Evolutionary conservation across 2,888 invertebrate genomes (phyloP).

Genomic region (Therioaphis trifolii): DNA sequence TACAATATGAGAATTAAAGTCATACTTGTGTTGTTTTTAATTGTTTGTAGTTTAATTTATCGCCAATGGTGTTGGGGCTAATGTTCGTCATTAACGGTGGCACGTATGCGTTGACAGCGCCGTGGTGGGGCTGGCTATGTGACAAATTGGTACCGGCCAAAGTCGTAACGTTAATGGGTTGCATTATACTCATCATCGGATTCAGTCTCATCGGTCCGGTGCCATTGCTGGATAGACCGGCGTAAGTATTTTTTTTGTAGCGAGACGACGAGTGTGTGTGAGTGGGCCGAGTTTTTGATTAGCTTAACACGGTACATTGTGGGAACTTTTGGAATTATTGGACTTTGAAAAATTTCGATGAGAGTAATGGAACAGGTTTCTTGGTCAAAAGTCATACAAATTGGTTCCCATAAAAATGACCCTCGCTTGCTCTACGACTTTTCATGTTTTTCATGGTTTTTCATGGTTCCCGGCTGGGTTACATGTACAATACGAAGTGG

Average conservation of each 20-base stretch:
- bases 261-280: neutral
- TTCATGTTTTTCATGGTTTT: too few relatives aligned
- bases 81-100: slow-evolving; percentile 89
- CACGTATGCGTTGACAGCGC: slow-evolving; percentile 82
- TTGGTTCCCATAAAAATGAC: too few relatives aligned
- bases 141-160: slow-evolving; percentile 78
- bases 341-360: neutral
- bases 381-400: neutral
- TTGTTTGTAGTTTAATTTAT: slow-evolving; percentile 74
- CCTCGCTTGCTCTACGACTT: too few relatives aligned
- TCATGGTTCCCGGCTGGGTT: too few relatives aligned
- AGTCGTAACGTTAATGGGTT: slow-evolving; percentile 76
- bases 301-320: too few relatives aligned
- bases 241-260: slow-evolving; percentile 73
- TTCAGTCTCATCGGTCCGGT: slow-evolving; percentile 85
- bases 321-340: neutral
- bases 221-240: slow-evolving; percentile 76
- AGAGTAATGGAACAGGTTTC: neutral
- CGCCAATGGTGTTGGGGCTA: slow-evolving; percentile 78
- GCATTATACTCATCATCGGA: slow-evolving; percentile 75
- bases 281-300: too few relatives aligned
- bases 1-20: too few relatives aligned
- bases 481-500: too few relatives aligned
- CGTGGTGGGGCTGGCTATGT: slow-evolving; percentile 84
- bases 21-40: slow-evolving; percentile 24